Evolutionary conservation across 2,113 vertebrate species (phyloP).

Genomic region (Bos taurus): ARS-UCD2.0 NC_037329.1:126788501-126789000

Average conservation of each 20-base stretch:
- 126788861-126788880: background rate
- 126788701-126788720: background rate
- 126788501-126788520: background rate
- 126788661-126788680: background rate
- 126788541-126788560: background rate
- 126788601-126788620: conserved; percentile 1
- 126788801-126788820: background rate
- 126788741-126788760: background rate
- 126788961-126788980: background rate
- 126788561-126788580: conserved; percentile 17
- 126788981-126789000: background rate
- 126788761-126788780: background rate
- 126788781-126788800: background rate
- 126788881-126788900: background rate
- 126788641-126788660: background rate
- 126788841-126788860: background rate
- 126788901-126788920: background rate
- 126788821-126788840: background rate
- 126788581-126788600: background rate
- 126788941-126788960: background rate
- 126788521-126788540: conserved; percentile 1
- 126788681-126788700: background rate
- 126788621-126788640: conserved; percentile 41
- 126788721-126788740: background rate
- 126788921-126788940: background rate